Evolutionary conservation across 2,797 vertebrate genomes (phyloP).

Genomic region (Poeciliopsis gracilis): DNA sequence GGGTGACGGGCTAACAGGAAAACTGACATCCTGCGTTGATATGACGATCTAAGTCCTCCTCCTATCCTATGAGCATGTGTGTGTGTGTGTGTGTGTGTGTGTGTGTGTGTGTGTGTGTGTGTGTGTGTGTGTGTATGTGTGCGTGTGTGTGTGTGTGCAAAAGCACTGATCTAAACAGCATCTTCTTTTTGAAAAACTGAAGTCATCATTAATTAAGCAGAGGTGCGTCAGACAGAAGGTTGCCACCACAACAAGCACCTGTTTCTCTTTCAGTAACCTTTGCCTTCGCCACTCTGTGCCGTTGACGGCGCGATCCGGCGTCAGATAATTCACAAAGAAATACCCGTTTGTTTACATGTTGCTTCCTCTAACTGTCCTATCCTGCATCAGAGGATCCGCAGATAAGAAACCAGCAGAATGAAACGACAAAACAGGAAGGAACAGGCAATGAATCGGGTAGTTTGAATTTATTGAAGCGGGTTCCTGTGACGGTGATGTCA

Average conservation of each 20-base stretch:
- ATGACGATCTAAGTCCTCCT: constrained; percentile 19
- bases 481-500: not conserved
- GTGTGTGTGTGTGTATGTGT: constrained; percentile 10
- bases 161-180: constrained; percentile 11
- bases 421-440: not conserved
- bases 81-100: constrained; percentile 1
- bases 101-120: constrained; percentile 15
- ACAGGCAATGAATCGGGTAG: not conserved
- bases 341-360: not conserved
- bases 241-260: not conserved
- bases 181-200: constrained; percentile 19
- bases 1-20: not conserved
- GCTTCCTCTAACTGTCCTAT: not conserved
- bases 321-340: not conserved
- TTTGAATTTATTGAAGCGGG: not conserved
- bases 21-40: constrained; percentile 25
- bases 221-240: not conserved
- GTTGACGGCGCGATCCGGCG: not conserved
- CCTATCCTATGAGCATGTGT: not conserved
- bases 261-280: constrained; percentile 4
- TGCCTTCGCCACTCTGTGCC: not conserved
- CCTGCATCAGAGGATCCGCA: not conserved
- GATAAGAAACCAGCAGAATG: not conserved
- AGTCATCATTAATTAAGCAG: constrained; percentile 35
- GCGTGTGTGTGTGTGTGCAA: constrained; percentile 11